A percentile compares a stretch with the other conserved stretches of the same genome.
These are phyloP conservation scores for Toxostoma redivivum DNA, from an alignment of 2,113 vertebrate species.

Conservation along the genomic window DNA sequence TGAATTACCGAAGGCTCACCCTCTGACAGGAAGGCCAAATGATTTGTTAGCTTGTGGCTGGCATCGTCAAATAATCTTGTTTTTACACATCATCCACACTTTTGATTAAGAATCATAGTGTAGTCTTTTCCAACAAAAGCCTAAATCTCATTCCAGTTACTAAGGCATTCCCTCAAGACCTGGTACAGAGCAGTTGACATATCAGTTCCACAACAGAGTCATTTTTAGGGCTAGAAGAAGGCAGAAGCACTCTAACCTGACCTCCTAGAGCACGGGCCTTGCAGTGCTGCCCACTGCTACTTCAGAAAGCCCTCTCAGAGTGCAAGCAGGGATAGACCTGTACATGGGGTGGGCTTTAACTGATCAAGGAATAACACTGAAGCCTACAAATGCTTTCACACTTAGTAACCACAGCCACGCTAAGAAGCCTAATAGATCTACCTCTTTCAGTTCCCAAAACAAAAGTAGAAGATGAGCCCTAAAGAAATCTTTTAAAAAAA, in stretches of 20 bases:
- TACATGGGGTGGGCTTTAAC: neutral
- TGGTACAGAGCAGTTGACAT: neutral
- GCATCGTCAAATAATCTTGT: neutral
- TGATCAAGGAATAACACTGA: neutral
- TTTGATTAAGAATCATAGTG: neutral
- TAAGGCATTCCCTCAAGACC: neutral
- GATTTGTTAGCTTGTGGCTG: neutral
- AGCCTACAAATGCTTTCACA: neutral
- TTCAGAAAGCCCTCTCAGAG: neutral
- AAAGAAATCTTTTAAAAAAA: neutral
- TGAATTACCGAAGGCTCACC: neutral
- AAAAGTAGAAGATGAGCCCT: neutral
- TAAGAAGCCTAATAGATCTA: neutral
- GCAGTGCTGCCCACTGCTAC: neutral
- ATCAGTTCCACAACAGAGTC: neutral
- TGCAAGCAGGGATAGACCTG: neutral
- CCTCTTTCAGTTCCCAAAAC: neutral
- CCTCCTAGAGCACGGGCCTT: accelerated
- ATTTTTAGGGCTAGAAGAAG: neutral
- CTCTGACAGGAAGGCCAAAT: neutral
- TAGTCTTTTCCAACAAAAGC: neutral
- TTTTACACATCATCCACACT: neutral
- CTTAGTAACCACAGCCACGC: neutral
- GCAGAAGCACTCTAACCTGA: neutral
- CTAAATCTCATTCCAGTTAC: neutral